Conservation (phyloP, 1,140 invertebrate genomes). For the Drosophila quadrilineata region DNA sequence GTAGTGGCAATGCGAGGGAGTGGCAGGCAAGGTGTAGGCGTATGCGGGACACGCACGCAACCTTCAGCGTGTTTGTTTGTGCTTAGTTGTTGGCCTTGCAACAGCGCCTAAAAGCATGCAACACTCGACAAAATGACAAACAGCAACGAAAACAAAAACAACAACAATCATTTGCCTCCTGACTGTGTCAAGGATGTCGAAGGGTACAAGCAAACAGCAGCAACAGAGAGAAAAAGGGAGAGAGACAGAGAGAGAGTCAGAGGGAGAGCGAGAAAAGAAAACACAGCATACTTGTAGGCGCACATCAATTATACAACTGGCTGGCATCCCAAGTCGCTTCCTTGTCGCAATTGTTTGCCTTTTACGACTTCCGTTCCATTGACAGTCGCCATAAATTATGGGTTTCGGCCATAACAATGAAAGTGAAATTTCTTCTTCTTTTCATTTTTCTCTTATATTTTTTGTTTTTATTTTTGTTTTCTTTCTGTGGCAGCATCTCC, state of each 20-base stretch:
- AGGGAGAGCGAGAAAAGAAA: not conserved
- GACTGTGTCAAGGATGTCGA: conserved; percentile 67
- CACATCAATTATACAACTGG: conserved; percentile 69
- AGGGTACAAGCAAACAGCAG: conserved; percentile 6
- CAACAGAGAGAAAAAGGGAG: not conserved
- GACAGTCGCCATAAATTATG: conserved; percentile 63
- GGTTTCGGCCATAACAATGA: conserved; percentile 45
- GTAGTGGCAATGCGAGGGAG: not conserved
- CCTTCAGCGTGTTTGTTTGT: conserved; percentile 37
- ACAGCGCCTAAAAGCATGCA: conserved; percentile 57
- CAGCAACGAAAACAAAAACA: not conserved
- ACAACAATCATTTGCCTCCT: conserved; percentile 28
- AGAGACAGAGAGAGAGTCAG: conserved; percentile 2
- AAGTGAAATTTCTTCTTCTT: conserved; percentile 33
- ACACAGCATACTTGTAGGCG: conserved; percentile 24
- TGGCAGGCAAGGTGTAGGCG: not conserved
- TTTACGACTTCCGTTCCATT: conserved; percentile 54
- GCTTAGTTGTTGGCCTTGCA: conserved; percentile 55
- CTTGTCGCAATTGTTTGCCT: conserved; percentile 55
- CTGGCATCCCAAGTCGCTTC: conserved; percentile 10
- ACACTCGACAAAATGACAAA: conserved; percentile 24
- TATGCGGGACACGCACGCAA: conserved; percentile 44
- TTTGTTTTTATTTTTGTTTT: conserved; percentile 1
- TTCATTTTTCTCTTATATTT: not conserved
- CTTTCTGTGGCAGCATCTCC: not conserved